A percentile compares a stretch with the other conserved stretches of the same genome.
These are phyloP conservation scores for Tapera naevia DNA, from an alignment of 2,797 vertebrate genomes.

Conservation along the genomic window DNA sequence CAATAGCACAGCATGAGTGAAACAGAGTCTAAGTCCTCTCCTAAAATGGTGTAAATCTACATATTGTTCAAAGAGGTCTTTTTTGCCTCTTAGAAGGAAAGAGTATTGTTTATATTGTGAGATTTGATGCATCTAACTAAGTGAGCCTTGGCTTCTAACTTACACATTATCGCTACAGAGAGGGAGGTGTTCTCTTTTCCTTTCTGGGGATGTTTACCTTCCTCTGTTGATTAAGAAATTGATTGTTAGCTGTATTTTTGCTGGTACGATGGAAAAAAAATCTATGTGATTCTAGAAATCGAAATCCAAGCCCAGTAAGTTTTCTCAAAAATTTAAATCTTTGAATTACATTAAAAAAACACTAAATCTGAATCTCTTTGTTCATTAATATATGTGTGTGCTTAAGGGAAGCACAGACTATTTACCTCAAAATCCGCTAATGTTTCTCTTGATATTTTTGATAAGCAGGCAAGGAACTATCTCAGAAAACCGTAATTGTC, in stretches of 20 bases:
- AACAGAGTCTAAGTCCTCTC: background rate
- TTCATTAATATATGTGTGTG: background rate
- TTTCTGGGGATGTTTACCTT: background rate
- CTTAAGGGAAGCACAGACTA: background rate
- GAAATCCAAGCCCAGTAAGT: background rate
- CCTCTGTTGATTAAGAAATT: background rate
- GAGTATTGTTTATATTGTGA: background rate
- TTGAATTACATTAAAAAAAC: background rate
- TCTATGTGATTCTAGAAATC: background rate
- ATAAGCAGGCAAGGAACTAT: background rate
- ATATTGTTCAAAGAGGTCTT: background rate
- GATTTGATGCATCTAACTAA: background rate
- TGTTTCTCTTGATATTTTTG: background rate
- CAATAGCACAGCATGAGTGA: background rate
- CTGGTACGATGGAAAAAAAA: background rate
- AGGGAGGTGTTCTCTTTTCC: background rate
- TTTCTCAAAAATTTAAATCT: background rate
- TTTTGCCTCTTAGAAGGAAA: background rate
- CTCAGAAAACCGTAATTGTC: background rate
- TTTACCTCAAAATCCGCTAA: fast-evolving
- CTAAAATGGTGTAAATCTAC: background rate
- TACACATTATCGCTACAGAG: background rate
- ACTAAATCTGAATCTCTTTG: background rate
- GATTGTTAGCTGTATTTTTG: background rate
- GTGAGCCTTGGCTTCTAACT: background rate